These are phyloP conservation scores for Mohoua ochrocephala DNA, from an alignment of 2,113 vertebrate genomes.

Conservation along the genomic window DNA sequence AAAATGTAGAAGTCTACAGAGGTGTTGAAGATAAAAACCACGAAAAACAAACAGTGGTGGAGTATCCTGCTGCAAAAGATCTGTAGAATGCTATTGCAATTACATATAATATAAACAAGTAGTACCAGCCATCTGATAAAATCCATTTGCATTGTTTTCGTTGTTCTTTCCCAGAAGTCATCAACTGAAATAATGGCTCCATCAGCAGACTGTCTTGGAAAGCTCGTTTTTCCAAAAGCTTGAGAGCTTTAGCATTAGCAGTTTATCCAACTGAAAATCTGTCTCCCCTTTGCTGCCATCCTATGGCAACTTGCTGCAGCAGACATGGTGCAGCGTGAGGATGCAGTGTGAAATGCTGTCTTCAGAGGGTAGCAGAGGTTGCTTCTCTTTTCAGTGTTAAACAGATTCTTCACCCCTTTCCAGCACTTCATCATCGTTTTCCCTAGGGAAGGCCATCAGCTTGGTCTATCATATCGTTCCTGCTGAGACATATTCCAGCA, in stretches of 20 bases:
- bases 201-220: background rate
- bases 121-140: background rate
- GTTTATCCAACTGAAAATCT: background rate
- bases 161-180: background rate
- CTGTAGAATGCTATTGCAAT: background rate
- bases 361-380: constrained; percentile 31
- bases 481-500: background rate
- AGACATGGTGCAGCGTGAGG: background rate
- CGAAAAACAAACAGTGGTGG: background rate
- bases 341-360: background rate
- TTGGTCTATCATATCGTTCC: background rate
- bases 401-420: background rate
- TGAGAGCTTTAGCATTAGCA: background rate
- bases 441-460: background rate
- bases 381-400: background rate
- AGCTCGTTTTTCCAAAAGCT: background rate
- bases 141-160: background rate
- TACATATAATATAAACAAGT: background rate
- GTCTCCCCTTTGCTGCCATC: constrained; percentile 40
- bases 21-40: background rate
- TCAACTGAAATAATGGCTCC: background rate
- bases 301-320: background rate
- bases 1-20: background rate
- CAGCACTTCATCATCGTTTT: background rate
- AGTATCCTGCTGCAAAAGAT: background rate